Evolutionary conservation across 2,888 invertebrate genomes (phyloP).

Genomic region (Apamea epomidion): DNA sequence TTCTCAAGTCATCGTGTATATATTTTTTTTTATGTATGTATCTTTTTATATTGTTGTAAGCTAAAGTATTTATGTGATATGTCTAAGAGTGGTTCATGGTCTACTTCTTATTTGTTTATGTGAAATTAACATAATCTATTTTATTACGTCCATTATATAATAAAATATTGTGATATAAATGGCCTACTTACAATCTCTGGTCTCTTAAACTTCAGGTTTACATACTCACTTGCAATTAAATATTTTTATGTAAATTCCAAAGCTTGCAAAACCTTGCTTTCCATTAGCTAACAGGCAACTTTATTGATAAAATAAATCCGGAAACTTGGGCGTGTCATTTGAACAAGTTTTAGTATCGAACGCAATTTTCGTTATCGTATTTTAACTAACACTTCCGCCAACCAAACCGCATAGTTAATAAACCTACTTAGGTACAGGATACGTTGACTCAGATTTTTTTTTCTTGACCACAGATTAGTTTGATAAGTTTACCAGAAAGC

Average conservation of each 20-base stretch:
- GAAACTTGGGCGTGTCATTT: constrained; percentile 57
- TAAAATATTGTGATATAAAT: constrained; percentile 28
- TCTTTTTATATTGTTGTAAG: constrained; percentile 24
- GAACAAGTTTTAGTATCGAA: constrained; percentile 34
- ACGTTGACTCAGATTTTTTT: constrained; percentile 47
- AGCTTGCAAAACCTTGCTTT: constrained; percentile 33
- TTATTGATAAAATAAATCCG: constrained; percentile 50
- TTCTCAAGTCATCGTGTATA: too few species aligned
- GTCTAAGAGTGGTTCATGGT: constrained; percentile 28
- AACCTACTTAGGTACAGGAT: constrained; percentile 30
- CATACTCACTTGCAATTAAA: constrained; percentile 24
- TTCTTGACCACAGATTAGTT: constrained; percentile 27
- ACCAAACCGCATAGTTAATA: constrained; percentile 14
- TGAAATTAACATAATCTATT: constrained; percentile 29
- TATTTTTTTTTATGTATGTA: background rate
- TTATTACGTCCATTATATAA: constrained; percentile 16
- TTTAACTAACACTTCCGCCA: constrained; percentile 36
- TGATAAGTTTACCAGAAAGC: constrained; percentile 29
- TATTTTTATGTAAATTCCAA: constrained; percentile 42
- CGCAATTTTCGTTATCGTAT: constrained; percentile 50
- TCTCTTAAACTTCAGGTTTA: constrained; percentile 8
- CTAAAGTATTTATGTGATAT: constrained; percentile 16
- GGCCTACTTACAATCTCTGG: constrained; percentile 17
- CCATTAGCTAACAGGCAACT: constrained; percentile 33
- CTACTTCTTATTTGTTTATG: constrained; percentile 39